Evolutionary conservation across 2,888 invertebrate genomes (phyloP), one percentile per base, ranked within the genome.

Genomic region (Plebejus argus): DNA sequence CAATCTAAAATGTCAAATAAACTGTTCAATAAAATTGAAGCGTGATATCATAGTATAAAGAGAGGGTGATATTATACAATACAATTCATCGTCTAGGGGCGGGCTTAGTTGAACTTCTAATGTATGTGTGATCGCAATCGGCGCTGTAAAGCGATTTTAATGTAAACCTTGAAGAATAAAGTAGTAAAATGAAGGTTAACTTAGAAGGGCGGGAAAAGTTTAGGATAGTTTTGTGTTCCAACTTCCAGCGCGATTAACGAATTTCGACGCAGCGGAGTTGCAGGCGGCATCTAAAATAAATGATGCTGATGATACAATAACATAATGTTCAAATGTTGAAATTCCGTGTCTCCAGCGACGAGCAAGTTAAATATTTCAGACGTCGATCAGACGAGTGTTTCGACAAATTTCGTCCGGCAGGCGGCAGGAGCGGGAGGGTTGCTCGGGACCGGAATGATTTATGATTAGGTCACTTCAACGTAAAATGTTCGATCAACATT

Each of bases 381-480:
- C 15, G 66, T 66, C 66, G 66, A 66, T 66, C 66, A 28, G 66
- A 66, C 66, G 66, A 66, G 66, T 28, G 66, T 66, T 66, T 66
- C 66, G 66, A 66, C 66, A 66, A 28, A 66, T 66, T 66, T 66
- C 28, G 66, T 33, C 66, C 15, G 66, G 66, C n/a, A n/a, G n/a
- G n/a, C n/a, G n/a, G n/a, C 66, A 39, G 10, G 39, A 39, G 2
- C 39, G 39, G 39, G 39, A 39, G 8, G 39, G 39, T 66, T 12
- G 28, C 66, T 66, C 28, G 66, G 66, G 66, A 66, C 33, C 28
- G 28, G 66, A 66, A 66, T 66, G 66, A 66, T 66, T 66, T 66
- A 66, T 66, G 66, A 66, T 66, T 66, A 66, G 66, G 66, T 66
- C 66, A 66, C 28, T 66, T 66, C 66, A 20, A 33, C 66, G 66